Percentiles rank a stretch among this genome's conserved stretches.
These are phyloP conservation scores for Palythoa heliodiscus DNA, from an alignment of 92 coral and sea anemone species.

Conservation along the genomic window DNA sequence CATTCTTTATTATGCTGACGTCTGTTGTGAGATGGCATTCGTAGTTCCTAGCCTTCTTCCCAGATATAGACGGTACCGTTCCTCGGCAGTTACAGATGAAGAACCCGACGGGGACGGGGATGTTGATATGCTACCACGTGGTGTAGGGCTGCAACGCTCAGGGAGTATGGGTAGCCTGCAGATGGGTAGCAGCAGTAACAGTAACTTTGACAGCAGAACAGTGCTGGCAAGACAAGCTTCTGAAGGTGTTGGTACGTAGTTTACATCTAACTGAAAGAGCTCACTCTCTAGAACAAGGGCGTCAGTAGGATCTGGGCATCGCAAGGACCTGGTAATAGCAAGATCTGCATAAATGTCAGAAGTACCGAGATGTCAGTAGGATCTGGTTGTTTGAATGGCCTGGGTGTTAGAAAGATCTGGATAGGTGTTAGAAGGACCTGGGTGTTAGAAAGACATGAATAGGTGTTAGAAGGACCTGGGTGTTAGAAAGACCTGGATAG, in stretches of 20 bases:
- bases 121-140: slow-evolving; percentile 40
- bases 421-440: not conserved
- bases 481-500: too few relatives aligned
- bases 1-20: slow-evolving; percentile 90
- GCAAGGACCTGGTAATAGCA: not conserved
- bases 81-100: slow-evolving; percentile 61
- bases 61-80: slow-evolving; percentile 73
- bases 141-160: slow-evolving; percentile 65
- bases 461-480: too few relatives aligned
- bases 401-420: not conserved
- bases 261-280: not conserved
- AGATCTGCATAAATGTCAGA: not conserved
- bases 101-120: slow-evolving; percentile 74
- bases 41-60: slow-evolving; percentile 90
- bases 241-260: slow-evolving; percentile 61
- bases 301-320: not conserved
- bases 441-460: not conserved
- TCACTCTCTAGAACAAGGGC: not conserved
- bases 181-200: slow-evolving; percentile 61
- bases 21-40: slow-evolving; percentile 92
- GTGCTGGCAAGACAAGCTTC: slow-evolving; percentile 70
- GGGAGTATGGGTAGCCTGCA: slow-evolving; percentile 85
- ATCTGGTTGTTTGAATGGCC: not conserved
- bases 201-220: slow-evolving; percentile 64
- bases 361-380: not conserved